These are phyloP conservation scores for Nipponacmea schrenckii DNA, from an alignment of 2,888 invertebrate genomes.

Conservation along the genomic window DNA sequence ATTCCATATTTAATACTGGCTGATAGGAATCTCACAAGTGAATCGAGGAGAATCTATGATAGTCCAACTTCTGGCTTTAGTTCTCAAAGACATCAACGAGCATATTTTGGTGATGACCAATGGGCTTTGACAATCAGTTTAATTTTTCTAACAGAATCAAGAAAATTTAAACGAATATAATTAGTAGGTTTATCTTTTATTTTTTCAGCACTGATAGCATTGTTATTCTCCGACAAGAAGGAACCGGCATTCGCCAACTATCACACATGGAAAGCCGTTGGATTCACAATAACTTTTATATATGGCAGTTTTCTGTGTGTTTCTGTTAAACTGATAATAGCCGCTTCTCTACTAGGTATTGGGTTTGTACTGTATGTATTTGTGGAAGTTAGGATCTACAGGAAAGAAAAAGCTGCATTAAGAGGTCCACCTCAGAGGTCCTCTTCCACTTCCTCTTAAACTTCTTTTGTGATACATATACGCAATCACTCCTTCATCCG, in stretches of 20 bases:
- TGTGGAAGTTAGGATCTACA: constrained; percentile 28
- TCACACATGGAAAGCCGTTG: constrained; percentile 48
- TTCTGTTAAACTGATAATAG: constrained; percentile 45
- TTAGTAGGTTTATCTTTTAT: neutral
- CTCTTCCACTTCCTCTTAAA: too few relatives aligned
- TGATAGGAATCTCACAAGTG: too few relatives aligned
- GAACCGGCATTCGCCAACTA: constrained; percentile 53
- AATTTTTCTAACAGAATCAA: too few relatives aligned
- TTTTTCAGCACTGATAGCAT: constrained; percentile 48
- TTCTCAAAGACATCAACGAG: too few relatives aligned
- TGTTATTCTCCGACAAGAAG: constrained; percentile 44
- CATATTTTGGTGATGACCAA: too few relatives aligned
- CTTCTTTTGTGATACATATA: too few relatives aligned
- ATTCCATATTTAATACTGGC: too few relatives aligned
- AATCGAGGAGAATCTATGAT: too few relatives aligned
- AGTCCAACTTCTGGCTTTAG: too few relatives aligned
- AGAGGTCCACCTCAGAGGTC: neutral
- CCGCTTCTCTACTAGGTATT: constrained; percentile 31
- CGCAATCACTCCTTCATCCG: too few relatives aligned
- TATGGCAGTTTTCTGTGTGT: constrained; percentile 49
- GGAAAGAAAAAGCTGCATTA: neutral
- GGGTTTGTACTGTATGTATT: constrained; percentile 33
- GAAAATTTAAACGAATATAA: too few relatives aligned
- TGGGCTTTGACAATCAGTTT: too few relatives aligned
- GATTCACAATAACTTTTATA: constrained; percentile 48